Evolutionary conservation across 2,113 vertebrate genomes (phyloP).

Genomic region (Alligator mississippiensis): DNA sequence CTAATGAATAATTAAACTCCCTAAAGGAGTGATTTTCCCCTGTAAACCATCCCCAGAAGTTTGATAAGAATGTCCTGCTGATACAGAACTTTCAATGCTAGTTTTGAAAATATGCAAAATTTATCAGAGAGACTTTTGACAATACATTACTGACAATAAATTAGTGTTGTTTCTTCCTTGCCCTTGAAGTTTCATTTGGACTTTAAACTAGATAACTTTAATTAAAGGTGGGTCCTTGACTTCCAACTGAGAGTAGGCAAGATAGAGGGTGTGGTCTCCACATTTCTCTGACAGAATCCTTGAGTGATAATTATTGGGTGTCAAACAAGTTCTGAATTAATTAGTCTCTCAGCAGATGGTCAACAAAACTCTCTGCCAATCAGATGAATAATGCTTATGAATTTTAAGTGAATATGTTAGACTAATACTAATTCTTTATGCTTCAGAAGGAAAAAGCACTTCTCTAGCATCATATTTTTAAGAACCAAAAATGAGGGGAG

Average conservation of each 20-base stretch:
- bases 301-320: conserved; percentile 39
- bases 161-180: conserved; percentile 52
- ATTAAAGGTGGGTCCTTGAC: conserved; percentile 33
- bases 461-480: neutral
- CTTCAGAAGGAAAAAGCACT: neutral
- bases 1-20: too few relatives aligned
- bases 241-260: conserved; percentile 13
- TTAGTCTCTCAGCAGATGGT: conserved; percentile 34
- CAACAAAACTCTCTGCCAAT: neutral
- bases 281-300: conserved; percentile 49
- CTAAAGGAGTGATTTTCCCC: too few relatives aligned
- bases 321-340: conserved; percentile 8
- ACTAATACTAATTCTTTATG: neutral
- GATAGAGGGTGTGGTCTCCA: conserved; percentile 21
- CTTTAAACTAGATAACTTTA: conserved; percentile 33
- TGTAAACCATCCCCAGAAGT: neutral
- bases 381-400: neutral
- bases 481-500: neutral
- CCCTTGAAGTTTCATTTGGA: conserved; percentile 37
- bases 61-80: neutral
- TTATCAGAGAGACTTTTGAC: conserved; percentile 7
- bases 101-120: conserved; percentile 35
- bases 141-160: conserved; percentile 19
- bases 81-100: neutral
- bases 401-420: neutral